Evolutionary conservation across 2,888 invertebrate genomes (phyloP), one percentile per base, ranked within the genome.

Genomic region (Arrhopalites spinosus): DNA sequence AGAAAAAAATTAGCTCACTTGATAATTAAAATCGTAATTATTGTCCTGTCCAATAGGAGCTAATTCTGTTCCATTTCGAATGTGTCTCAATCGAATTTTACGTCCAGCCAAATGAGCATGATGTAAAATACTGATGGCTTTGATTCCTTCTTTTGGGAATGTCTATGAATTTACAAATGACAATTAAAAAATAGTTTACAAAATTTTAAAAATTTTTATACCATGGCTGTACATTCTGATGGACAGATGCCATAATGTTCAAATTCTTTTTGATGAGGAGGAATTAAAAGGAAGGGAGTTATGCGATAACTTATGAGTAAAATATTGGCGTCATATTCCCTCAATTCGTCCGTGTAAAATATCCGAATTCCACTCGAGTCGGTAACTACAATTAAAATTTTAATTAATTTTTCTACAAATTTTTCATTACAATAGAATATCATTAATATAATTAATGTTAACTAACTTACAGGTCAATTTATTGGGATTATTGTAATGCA

Each of bases 161-260:
- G 74, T 71, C 78, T 80, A 43, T 11, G 47, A 8, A 45, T 45
- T 45, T 45, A 20, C 20, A 53, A 17, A 53, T 3, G 20, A 5
- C 53, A 53, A 20, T 53, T 20, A 11, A 36, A 36, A 36, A 36
- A 7, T 36, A 36, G 11, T 11, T 36, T 36, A 11, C 5, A 7
- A 8, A 5, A 8, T 17, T 20, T 53, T 53, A 17, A 17, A 8
- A 20, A 20, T 53, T 53, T 53, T 53, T 17, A 8, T 3, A 53
- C 53, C 53, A 8, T 5, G 3, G 53, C 17, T 11, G 93, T 92
- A 83, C 95, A 95, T 43, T 91, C 91, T 0, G 91, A 89, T 72
- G 91, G 91, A 85, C 96, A 95, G 73, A 93, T 92, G 2, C 94
- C 94, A 0, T 92, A 91, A 20, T 93, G 92, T 45, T 90, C 89